Evolutionary conservation across 2,113 vertebrate genomes (phyloP), one percentile per base, ranked within the genome.

Genomic region (Orientallactaga bullata): DNA sequence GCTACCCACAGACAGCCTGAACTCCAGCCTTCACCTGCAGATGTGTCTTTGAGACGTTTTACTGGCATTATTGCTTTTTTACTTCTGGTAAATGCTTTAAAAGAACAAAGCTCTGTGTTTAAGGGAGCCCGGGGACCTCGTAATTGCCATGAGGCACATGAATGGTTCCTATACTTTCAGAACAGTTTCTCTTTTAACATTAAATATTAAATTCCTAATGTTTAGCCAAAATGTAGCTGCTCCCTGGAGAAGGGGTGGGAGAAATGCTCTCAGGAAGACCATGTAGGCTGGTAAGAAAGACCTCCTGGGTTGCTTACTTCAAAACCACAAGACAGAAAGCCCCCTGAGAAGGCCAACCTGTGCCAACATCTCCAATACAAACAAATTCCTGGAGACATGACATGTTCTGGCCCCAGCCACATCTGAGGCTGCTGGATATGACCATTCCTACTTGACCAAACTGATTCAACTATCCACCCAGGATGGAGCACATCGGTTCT

Each of bases 41-140:
- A 93, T 86, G 72, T 37, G 32, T 73, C 88, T 92, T 98, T 97
- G 95, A 84, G 95, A 97, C 97, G 55, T 97, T 96, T 97, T 98
- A 95, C 97, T 97, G 97, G 97, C 97, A 97, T 95, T 95, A 88
- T 80, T 97, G 96, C 90, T 93, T 87, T 97, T 98, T 97, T 97
- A 97, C 96, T 98, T 98, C 98, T 99, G 98, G 98, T 98, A 98
- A 98, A 98, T 98, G 98, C 98, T 98, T 98, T 98, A 97, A 97
- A 98, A 98, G 98, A 98, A 98, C 98, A 98, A 97, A 98, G 98
- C 98, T 98, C 98, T 98, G 98, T 98, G 98, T 98, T 99, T 98
- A 99, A 98, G 96, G 96, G 97, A 98, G 98, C 98, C 97, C 96
- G 97, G 98, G 98, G 98, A 99, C 92, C 97, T 97, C 89, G 37